A percentile compares a stretch with the other conserved stretches of the same genome.
These are phyloP conservation scores for Danio jaintianensis DNA, from an alignment of 2,797 vertebrate genomes.

Conservation along the genomic window DNA sequence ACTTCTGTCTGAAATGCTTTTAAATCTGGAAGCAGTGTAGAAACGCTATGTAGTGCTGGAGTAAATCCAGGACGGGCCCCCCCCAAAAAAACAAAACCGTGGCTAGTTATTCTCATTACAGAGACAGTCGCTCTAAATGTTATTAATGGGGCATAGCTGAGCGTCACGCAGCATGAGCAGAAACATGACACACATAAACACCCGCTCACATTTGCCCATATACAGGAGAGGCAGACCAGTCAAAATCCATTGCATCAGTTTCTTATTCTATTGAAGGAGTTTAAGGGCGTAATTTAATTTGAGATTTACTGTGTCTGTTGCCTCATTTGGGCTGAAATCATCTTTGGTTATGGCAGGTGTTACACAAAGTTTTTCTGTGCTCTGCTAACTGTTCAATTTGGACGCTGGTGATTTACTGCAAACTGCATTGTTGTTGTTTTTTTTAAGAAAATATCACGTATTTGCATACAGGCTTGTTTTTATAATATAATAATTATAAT, in stretches of 20 bases:
- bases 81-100: background rate
- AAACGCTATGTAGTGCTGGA: background rate
- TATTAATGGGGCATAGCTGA: slow-evolving; percentile 54
- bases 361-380: background rate
- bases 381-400: background rate
- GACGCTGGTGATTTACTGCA: too few species aligned
- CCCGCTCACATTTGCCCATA: background rate
- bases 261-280: background rate
- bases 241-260: slow-evolving; percentile 12
- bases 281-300: slow-evolving; percentile 19
- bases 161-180: slow-evolving; percentile 5
- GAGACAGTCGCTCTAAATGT: slow-evolving; percentile 43
- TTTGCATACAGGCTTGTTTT: too few species aligned
- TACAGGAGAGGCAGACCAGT: background rate
- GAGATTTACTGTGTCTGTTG: background rate
- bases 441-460: too few species aligned
- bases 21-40: background rate
- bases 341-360: background rate
- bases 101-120: slow-evolving; percentile 42
- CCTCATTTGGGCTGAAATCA: slow-evolving; percentile 11
- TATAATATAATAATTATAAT: too few species aligned
- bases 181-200: slow-evolving; percentile 28
- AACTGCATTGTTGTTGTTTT: too few species aligned
- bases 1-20: slow-evolving; percentile 18
- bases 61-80: background rate